Base-by-base conservation (phyloP, 23 tunicate genomes). In the Styela plicata region DNA sequence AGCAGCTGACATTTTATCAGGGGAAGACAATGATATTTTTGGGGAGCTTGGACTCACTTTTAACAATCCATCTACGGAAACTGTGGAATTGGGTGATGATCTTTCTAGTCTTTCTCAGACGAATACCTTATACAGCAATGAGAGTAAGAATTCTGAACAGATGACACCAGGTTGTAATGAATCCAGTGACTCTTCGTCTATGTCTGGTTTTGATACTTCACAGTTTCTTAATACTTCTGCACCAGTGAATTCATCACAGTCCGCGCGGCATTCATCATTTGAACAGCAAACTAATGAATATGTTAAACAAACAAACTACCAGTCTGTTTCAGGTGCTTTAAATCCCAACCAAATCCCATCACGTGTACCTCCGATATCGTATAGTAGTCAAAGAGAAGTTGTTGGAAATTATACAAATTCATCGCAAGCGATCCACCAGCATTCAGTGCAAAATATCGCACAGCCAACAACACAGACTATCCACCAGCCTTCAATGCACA, bases 1-100 rank as follows among this genome's bases (percentile, higher is more conserved):
- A 34, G 86, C 88, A 52, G 96, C 96, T 20, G 85, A 85, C 2
- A 90, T 90, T 24, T 37, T 71, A 3, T 73, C 69, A 24, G 70
- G 44, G 22, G 65, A 63, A 33, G 79, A 68, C 13, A 34, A 53
- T 29, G 84, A 83, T 79, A 31, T 26, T n/a, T 80, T 90, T 69
- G 85, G 86, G 37, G 82, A 84, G 21, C 73, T 89, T 17, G 85
- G 86, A 26, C 63, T 85, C 24, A 82, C 80, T 5, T 75, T 76
- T 44, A 76, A 44, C 1, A 44, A 44, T 44, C 16, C 30, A 13
- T 44, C 81, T 53, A 10, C 30, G 66, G 53, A 33, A 73, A 36
- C 81, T 36, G 64, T 57, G 16, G 66, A 24, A 27, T 76, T 76
- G 31, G 31, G 63, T 21, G 37, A 44, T 76, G 81, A 76, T 20